These are phyloP conservation scores for Hystrix cristata DNA, from an alignment of 2,113 vertebrate genomes.

Conservation along the genomic window DNA sequence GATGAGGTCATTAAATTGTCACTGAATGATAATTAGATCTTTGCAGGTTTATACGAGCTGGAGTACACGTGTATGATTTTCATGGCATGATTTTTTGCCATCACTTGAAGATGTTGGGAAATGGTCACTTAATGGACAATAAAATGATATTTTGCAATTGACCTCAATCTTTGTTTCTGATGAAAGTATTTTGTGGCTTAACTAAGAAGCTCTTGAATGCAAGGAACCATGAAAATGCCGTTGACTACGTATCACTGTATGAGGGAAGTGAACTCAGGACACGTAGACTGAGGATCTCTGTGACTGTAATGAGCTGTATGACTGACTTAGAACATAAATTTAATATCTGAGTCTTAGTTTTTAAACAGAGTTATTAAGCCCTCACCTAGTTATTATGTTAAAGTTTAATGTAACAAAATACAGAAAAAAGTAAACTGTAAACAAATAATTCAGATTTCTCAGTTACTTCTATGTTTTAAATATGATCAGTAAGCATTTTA, in stretches of 20 bases:
- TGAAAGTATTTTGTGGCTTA: neutral
- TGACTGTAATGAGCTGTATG: neutral
- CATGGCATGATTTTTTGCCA: neutral
- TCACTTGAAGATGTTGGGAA: neutral
- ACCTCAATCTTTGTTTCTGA: neutral
- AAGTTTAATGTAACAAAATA: neutral
- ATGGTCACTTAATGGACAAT: neutral
- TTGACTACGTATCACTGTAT: neutral
- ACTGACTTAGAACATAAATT: neutral
- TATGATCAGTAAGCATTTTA: neutral
- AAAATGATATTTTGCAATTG: neutral
- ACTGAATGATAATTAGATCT: neutral
- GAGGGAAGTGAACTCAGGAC: neutral
- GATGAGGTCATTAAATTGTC: neutral
- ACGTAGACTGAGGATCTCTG: neutral
- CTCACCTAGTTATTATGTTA: neutral
- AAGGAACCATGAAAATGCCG: neutral
- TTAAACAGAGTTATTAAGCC: neutral
- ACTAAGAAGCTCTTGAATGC: neutral
- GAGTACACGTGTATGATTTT: neutral
- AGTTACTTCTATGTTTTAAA: neutral
- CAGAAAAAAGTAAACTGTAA: neutral
- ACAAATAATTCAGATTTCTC: neutral
- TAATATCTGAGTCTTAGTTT: neutral
- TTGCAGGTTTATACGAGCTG: neutral